Conservation (phyloP, 1,140 invertebrate genomes). For the Varroa destructor region DNA sequence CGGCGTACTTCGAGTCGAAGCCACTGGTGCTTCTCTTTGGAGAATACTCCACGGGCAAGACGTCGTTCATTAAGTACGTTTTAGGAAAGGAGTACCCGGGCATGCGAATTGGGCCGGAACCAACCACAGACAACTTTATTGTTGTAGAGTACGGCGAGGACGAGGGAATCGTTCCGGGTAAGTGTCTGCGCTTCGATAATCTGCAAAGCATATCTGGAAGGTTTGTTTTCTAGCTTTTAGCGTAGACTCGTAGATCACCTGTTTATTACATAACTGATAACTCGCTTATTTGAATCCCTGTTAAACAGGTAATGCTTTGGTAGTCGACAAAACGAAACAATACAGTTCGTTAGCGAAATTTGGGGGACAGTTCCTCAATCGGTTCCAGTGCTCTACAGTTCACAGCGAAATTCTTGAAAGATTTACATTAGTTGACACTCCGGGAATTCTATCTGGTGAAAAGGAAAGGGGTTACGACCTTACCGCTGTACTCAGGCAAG, state of each 20-base stretch:
- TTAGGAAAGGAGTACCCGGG: conserved; percentile 85
- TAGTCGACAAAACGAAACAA: conserved; percentile 91
- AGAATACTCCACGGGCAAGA: conserved; percentile 97
- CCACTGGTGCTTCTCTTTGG: conserved; percentile 55
- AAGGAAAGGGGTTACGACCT: conserved; percentile 96
- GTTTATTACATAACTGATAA: no score
- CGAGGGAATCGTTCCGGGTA: conserved; percentile 74
- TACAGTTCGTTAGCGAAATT: conserved; percentile 88
- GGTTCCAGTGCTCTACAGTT: conserved; percentile 82
- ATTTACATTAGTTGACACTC: conserved; percentile 90
- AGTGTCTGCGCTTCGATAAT: neutral
- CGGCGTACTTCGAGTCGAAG: conserved; percentile 27
- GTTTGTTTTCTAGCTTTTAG: no score
- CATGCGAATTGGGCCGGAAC: conserved; percentile 84
- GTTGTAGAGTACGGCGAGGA: conserved; percentile 77
- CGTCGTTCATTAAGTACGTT: conserved; percentile 92
- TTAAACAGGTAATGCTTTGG: conserved; percentile 70
- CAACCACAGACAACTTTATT: conserved; percentile 94
- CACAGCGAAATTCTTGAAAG: conserved; percentile 71
- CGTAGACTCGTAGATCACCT: no score
- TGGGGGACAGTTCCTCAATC: conserved; percentile 90
- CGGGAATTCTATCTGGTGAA: conserved; percentile 66
- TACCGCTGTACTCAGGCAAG: conserved; percentile 63
- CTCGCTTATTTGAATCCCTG: no score
- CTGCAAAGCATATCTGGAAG: no score